Evolutionary conservation across 2,888 invertebrate species (phyloP).

Genomic region (Callinectes sapidus): DNA sequence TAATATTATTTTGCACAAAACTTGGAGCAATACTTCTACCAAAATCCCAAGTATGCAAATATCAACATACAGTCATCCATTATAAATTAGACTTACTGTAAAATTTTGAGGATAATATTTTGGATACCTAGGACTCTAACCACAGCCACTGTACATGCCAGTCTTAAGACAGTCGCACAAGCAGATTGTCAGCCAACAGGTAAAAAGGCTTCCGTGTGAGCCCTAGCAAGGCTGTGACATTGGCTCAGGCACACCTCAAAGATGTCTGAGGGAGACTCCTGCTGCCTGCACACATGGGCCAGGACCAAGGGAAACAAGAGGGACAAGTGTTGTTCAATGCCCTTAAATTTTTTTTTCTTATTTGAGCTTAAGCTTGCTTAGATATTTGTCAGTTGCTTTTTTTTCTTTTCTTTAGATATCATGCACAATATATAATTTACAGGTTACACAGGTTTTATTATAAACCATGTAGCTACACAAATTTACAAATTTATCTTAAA

Average conservation of each 20-base stretch:
- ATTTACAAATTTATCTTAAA: background rate
- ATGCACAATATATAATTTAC: slow-evolving; percentile 20
- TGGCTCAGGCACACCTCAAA: slow-evolving; percentile 39
- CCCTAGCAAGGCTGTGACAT: slow-evolving; percentile 36
- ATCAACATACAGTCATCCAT: slow-evolving; percentile 35
- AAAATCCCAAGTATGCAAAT: slow-evolving; percentile 42
- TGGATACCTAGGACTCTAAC: slow-evolving; percentile 38
- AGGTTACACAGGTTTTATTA: slow-evolving; percentile 30
- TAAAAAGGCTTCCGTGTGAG: slow-evolving; percentile 35
- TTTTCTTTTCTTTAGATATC: background rate
- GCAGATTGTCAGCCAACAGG: slow-evolving; percentile 45
- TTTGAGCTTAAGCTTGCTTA: slow-evolving; percentile 31
- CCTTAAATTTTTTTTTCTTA: slow-evolving; percentile 7
- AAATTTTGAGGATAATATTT: slow-evolving; percentile 25
- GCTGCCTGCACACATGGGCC: slow-evolving; percentile 12
- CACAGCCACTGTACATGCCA: slow-evolving; percentile 42
- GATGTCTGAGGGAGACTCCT: background rate
- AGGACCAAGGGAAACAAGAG: slow-evolving; percentile 17
- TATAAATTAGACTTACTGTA: slow-evolving; percentile 7
- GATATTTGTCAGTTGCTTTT: slow-evolving; percentile 36
- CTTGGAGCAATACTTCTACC: slow-evolving; percentile 39
- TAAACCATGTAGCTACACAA: background rate
- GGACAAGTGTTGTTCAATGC: slow-evolving; percentile 26
- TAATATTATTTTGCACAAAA: slow-evolving; percentile 44
- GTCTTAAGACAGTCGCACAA: slow-evolving; percentile 43